Evolutionary conservation across 1,140 invertebrate species (phyloP), one percentile per base, ranked within the genome.

Genomic region (Rhysida immarginata): DNA sequence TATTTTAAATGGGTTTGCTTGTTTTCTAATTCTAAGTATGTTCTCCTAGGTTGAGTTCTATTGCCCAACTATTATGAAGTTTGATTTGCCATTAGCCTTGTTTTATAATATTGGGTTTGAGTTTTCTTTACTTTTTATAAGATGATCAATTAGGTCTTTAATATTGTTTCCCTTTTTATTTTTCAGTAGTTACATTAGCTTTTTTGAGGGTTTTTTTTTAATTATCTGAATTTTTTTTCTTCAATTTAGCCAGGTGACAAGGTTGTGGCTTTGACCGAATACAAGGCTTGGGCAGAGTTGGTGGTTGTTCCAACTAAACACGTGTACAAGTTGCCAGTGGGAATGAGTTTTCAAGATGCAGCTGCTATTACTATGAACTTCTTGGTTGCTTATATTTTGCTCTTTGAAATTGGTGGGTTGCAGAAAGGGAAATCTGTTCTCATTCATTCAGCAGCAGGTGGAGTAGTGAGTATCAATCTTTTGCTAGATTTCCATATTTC

Each of bases 341-440:
- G 78, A 43, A 82, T 92, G 79, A 79, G 74, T 51, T 84, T 82
- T 57, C 70, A 81, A 62, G 86, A 92, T 62, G 87, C 84, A 16
- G 83, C 84, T 13, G 84, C 86, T 29, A 77, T 91, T 60, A 82
- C 85, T 24, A 83, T 89, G 75, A 88, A 88, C 69, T 91, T 86
- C 66, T 78, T 87, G 43, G 83, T 90, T 1, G 89, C 87, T 44
- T 83, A 91, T 67, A 82, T 88, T 57, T 72, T 92, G 56, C 78
- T 93, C 8, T 90, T 91, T 71, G 85, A 90, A 63, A 73, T 90
- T 64, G 85, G 81, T 41, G 80, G 81, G 63, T 71, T 92, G 20
- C 74, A 78, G 1, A 77, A 81, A 45, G 85, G 84, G 53, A 87
- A 90, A 70, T 84, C 80, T 59, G 73, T 92, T 18, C 74, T 93